Percentiles rank a stretch among this genome's conserved stretches.
phyloP scores from a whole-genome alignment of 1,140 invertebrate genomes.

The Solen grandis region DNA sequence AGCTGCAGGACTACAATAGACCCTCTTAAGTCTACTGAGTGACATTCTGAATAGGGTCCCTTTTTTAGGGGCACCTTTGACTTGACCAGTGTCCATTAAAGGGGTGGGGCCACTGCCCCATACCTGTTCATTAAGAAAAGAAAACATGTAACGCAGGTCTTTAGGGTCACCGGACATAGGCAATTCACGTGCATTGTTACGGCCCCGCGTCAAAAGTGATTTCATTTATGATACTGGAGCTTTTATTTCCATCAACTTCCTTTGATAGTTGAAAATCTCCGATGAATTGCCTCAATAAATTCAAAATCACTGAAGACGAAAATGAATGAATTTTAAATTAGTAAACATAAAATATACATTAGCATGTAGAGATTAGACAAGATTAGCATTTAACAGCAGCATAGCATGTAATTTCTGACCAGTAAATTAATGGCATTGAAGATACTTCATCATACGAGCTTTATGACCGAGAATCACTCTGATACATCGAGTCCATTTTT shows the following conservation, averaged over 20 bases:
- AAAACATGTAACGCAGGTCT: constrained; percentile 29
- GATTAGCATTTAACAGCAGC: constrained; percentile 44
- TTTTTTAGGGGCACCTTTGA: constrained; percentile 29
- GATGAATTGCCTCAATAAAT: constrained; percentile 50
- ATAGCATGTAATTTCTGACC: constrained; percentile 47
- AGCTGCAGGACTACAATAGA: constrained; percentile 16
- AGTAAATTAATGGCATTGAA: constrained; percentile 21
- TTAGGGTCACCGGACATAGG: constrained; percentile 49
- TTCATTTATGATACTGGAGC: constrained; percentile 29
- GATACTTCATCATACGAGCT: constrained; percentile 6
- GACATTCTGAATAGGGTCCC: constrained; percentile 24
- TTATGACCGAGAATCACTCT: constrained; percentile 21
- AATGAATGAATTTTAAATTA: constrained; percentile 32
- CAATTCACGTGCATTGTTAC: constrained; percentile 31
- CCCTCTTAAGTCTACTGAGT: constrained; percentile 13
- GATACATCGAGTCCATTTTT: constrained; percentile 10
- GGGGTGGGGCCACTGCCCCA: constrained; percentile 11
- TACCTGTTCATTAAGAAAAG: constrained; percentile 42
- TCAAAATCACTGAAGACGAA: constrained; percentile 25
- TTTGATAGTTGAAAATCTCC: constrained; percentile 48
- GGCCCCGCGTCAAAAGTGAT: constrained; percentile 16
- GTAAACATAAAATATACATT: constrained; percentile 56
- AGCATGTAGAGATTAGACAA: constrained; percentile 21
- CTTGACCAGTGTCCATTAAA: constrained; percentile 53
- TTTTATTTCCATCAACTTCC: constrained; percentile 33